A percentile compares a stretch with the other conserved stretches of the same genome.
Conservation (phyloP, 2,797 vertebrate genomes). For the Darevskia mixta region DNA sequence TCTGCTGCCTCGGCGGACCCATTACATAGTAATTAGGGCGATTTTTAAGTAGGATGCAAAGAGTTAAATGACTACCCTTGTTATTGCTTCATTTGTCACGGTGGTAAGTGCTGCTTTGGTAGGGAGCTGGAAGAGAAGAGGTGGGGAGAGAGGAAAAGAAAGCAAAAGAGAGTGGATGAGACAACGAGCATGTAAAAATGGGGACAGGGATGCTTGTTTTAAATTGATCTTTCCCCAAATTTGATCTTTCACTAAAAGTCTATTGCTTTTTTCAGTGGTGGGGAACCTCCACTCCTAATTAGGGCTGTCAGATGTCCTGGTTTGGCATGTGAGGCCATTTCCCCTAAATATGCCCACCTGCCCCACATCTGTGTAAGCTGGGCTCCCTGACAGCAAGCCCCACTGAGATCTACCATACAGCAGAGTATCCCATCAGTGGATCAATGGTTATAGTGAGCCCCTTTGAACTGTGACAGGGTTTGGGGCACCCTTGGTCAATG, state of each 20-base stretch:
- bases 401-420: too few species aligned
- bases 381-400: too few species aligned
- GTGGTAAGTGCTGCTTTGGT: constrained; percentile 73
- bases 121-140: constrained; percentile 56
- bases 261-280: background rate
- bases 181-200: background rate
- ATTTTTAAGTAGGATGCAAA: constrained; percentile 93
- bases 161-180: constrained; percentile 16
- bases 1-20: constrained; percentile 84
- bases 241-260: background rate
- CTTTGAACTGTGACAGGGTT: too few species aligned
- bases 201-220: background rate
- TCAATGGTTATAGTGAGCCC: too few species aligned
- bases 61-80: constrained; percentile 95
- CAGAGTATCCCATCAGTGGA: too few species aligned
- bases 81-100: constrained; percentile 81
- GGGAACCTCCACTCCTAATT: too few species aligned
- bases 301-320: too few species aligned
- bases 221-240: background rate
- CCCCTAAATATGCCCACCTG: too few species aligned
- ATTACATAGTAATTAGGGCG: constrained; percentile 96
- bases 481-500: too few species aligned
- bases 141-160: constrained; percentile 26
- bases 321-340: too few species aligned
- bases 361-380: too few species aligned